A percentile compares a stretch with the other conserved stretches of the same genome.
These are phyloP conservation scores for Stichodactyla helianthus DNA, from an alignment of 64 coral and sea anemone genomes.

Conservation along the genomic window DNA sequence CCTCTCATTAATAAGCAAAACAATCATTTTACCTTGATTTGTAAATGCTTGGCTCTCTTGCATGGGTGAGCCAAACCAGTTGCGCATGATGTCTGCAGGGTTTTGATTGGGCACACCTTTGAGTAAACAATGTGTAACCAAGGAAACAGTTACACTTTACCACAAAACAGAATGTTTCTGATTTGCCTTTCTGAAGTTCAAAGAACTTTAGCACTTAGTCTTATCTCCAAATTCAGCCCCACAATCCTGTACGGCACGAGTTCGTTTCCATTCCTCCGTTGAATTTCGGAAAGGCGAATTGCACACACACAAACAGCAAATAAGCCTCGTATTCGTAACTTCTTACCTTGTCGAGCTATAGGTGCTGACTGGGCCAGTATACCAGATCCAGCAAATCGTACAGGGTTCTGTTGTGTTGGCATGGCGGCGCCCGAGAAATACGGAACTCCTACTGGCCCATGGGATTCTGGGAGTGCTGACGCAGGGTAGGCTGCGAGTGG, in stretches of 20 bases:
- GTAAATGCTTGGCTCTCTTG: constrained; percentile 8
- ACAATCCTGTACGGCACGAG: no score
- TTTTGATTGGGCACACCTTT: constrained; percentile 3
- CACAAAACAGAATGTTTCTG: no score
- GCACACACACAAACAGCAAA: no score
- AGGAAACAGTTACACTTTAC: not conserved
- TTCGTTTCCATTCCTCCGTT: no score
- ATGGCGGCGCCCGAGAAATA: not conserved
- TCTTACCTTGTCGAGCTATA: constrained; percentile 4
- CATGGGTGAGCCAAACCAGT: not conserved
- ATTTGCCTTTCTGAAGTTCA: no score
- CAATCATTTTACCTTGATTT: not conserved
- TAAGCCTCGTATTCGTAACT: not conserved
- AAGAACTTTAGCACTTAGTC: no score
- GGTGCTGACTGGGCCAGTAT: not conserved
- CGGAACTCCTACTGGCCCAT: not conserved
- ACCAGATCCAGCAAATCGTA: not conserved
- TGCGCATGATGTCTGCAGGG: not conserved
- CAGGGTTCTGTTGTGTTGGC: not conserved
- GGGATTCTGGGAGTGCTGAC: not conserved
- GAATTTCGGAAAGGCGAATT: no score
- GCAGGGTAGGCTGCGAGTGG: not conserved
- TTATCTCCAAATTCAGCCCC: no score
- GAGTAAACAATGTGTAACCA: not conserved
- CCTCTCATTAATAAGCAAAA: not conserved